Evolutionary conservation across 2,797 vertebrate species (phyloP).

Genomic region (Sciurus vulgaris): DNA sequence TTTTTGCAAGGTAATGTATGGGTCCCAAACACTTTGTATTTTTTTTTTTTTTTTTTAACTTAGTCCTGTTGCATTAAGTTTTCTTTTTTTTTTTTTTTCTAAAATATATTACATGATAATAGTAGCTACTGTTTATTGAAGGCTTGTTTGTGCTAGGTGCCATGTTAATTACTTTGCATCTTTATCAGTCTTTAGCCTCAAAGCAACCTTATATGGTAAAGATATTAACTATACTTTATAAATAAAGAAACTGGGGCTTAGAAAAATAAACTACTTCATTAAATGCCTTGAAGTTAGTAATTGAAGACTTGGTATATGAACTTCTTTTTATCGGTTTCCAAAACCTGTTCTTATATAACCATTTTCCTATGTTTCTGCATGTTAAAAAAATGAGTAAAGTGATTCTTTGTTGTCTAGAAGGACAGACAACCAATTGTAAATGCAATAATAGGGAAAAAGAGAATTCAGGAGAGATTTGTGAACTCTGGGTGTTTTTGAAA

Average conservation of each 20-base stretch:
- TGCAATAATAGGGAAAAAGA: neutral
- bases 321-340: slow-evolving; percentile 9
- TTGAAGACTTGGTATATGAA: neutral
- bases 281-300: slow-evolving; percentile 12
- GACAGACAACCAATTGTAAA: neutral
- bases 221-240: slow-evolving; percentile 31
- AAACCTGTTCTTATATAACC: neutral
- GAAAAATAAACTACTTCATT: slow-evolving; percentile 57
- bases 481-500: slow-evolving; percentile 45
- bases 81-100: neutral
- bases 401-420: neutral
- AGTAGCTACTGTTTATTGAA: neutral
- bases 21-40: neutral
- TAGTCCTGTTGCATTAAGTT: slow-evolving; percentile 27
- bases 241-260: slow-evolving; percentile 21
- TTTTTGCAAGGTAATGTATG: slow-evolving; percentile 94
- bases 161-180: slow-evolving; percentile 17
- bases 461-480: neutral
- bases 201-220: neutral
- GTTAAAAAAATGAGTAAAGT: slow-evolving; percentile 10
- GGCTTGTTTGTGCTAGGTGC: slow-evolving; percentile 10
- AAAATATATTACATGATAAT: slow-evolving; percentile 10
- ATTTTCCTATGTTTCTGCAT: slow-evolving; percentile 40
- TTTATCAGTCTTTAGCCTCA: slow-evolving; percentile 22
- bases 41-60: neutral